Percentiles rank a stretch among this genome's conserved stretches.
Conservation (phyloP, 1,140 invertebrate genomes). For the Diorhabda elongata region DNA sequence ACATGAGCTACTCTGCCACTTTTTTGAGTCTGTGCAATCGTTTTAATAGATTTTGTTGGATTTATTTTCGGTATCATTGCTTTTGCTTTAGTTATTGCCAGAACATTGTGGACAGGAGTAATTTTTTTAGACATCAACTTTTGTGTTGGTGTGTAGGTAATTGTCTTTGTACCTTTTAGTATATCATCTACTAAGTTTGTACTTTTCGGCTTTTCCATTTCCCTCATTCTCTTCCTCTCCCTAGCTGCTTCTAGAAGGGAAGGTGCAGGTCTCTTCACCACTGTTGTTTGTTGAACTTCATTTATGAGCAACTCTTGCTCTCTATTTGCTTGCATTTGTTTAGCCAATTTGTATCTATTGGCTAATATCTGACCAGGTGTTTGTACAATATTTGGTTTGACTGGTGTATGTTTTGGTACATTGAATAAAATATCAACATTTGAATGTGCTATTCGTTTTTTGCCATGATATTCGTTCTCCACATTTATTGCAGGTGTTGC, state of each 20-base stretch:
- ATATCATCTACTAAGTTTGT: slow-evolving; percentile 36
- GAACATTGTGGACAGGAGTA: slow-evolving; percentile 59
- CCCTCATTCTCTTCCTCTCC: slow-evolving; percentile 26
- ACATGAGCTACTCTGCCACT: slow-evolving; percentile 66
- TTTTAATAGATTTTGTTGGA: slow-evolving; percentile 49
- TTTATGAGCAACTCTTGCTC: slow-evolving; percentile 40
- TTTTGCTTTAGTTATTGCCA: slow-evolving; percentile 56
- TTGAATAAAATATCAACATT: slow-evolving; percentile 38
- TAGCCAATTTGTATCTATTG: slow-evolving; percentile 41
- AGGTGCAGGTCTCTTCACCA: slow-evolving; percentile 24
- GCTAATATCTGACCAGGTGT: slow-evolving; percentile 36
- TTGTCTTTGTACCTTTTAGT: slow-evolving; percentile 31
- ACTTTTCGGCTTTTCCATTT: slow-evolving; percentile 8
- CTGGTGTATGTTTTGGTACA: slow-evolving; percentile 16
- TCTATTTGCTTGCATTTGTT: slow-evolving; percentile 34
- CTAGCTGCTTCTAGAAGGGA: slow-evolving; percentile 32
- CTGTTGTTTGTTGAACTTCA: slow-evolving; percentile 30
- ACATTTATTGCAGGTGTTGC: background rate
- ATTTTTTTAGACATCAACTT: slow-evolving; percentile 48
- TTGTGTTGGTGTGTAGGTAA: background rate
- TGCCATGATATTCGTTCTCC: slow-evolving; percentile 25
- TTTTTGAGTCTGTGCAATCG: slow-evolving; percentile 66
- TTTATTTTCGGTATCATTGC: slow-evolving; percentile 52
- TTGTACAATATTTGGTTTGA: slow-evolving; percentile 30
- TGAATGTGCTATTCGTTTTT: slow-evolving; percentile 51